Evolutionary conservation across 53 echinoderm and acorn worm genomes (phyloP).

Genomic region (Stichopus horrens): DNA sequence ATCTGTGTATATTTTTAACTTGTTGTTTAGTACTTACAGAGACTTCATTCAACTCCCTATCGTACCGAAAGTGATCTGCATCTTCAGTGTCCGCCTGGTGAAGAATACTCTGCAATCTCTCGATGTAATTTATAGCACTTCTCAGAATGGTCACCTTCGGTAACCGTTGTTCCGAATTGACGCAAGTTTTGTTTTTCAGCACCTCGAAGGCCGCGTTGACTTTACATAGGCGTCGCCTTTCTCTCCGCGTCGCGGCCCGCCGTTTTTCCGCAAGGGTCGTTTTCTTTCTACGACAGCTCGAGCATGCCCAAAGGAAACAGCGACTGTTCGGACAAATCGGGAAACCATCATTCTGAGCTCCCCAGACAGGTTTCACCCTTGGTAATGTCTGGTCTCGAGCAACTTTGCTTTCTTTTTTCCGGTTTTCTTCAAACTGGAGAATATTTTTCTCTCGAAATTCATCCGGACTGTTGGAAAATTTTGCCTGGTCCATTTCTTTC

Average conservation of each 20-base stretch:
- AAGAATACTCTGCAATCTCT: slow-evolving; percentile 80
- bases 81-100: slow-evolving; percentile 72
- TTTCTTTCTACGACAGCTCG: slow-evolving; percentile 73
- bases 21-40: too few species aligned
- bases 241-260: slow-evolving; percentile 86
- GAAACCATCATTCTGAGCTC: not conserved
- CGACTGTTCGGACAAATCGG: slow-evolving; percentile 53
- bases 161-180: slow-evolving; percentile 73
- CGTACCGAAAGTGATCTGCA: too few species aligned
- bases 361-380: not conserved
- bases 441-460: too few species aligned
- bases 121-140: slow-evolving; percentile 93
- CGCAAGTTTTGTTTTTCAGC: slow-evolving; percentile 77
- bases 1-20: too few species aligned
- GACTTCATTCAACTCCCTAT: not conserved
- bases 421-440: too few species aligned
- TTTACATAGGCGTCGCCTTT: slow-evolving; percentile 78
- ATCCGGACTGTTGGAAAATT: too few species aligned
- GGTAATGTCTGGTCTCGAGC: too few species aligned
- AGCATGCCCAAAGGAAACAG: slow-evolving; percentile 90
- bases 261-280: slow-evolving; percentile 79
- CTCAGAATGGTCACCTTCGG: slow-evolving; percentile 85
- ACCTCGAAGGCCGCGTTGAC: slow-evolving; percentile 93
- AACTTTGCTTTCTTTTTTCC: too few species aligned
- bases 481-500: too few species aligned